These are phyloP conservation scores for Trichosurus vulpecula DNA, from an alignment of 2,797 vertebrate species.

Conservation along the genomic window DNA sequence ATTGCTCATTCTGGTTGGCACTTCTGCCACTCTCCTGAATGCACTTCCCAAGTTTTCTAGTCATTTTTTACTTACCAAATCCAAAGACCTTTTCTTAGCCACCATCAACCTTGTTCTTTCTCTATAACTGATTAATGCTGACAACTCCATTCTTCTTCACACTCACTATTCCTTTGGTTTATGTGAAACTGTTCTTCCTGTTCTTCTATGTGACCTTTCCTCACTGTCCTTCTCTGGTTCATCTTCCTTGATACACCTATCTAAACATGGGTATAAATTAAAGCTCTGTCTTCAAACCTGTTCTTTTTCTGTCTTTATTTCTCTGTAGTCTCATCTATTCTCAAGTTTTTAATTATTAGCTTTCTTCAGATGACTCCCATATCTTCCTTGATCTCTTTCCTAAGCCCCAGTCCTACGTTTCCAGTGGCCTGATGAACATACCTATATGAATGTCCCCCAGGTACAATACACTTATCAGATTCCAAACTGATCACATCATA, in stretches of 20 bases:
- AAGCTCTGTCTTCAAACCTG: not conserved
- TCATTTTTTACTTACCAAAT: not conserved
- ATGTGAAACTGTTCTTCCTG: not conserved
- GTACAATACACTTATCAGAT: not conserved
- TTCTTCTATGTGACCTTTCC: not conserved
- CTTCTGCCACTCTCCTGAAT: not conserved
- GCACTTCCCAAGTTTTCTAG: not conserved
- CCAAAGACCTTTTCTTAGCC: not conserved
- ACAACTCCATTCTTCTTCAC: not conserved
- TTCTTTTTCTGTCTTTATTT: not conserved
- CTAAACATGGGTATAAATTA: not conserved
- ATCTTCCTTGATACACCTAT: not conserved
- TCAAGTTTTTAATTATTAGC: not conserved
- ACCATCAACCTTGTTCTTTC: not conserved
- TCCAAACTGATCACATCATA: not conserved
- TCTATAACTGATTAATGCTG: not conserved
- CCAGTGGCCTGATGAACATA: not conserved
- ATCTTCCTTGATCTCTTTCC: not conserved
- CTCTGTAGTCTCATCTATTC: not conserved
- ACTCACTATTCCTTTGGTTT: not conserved
- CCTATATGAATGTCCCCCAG: not conserved
- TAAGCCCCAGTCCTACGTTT: not conserved
- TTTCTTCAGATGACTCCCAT: not conserved
- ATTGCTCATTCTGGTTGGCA: not conserved
- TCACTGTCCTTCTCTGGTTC: not conserved